phyloP scores from a whole-genome alignment of 1,140 invertebrate genomes.

The Drosophila busckii region DNA sequence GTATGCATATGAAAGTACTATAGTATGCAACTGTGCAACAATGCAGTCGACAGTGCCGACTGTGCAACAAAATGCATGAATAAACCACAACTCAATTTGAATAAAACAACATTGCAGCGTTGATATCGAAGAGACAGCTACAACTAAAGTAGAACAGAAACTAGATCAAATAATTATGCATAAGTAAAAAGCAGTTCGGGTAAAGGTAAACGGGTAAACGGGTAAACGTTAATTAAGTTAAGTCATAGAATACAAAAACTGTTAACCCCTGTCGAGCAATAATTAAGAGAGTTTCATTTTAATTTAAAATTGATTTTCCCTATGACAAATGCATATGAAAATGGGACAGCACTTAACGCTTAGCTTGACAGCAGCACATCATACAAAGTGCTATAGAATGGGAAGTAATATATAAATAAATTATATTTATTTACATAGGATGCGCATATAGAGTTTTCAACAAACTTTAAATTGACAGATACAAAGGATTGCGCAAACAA shows the following conservation, averaged over 20 bases:
- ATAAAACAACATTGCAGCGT: slow-evolving; percentile 56
- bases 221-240: too few species aligned
- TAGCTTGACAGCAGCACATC: neutral
- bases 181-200: too few species aligned
- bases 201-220: too few species aligned
- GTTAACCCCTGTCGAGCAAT: too few species aligned
- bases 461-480: slow-evolving; percentile 60
- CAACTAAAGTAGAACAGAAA: neutral
- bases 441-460: slow-evolving; percentile 39
- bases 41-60: slow-evolving; percentile 50
- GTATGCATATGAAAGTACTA: neutral
- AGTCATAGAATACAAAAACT: too few species aligned
- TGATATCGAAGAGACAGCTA: neutral
- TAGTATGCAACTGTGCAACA: slow-evolving; percentile 37
- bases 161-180: neutral
- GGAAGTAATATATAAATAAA: slow-evolving; percentile 20
- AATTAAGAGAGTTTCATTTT: too few species aligned
- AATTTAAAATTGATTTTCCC: slow-evolving; percentile 60
- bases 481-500: slow-evolving; percentile 31
- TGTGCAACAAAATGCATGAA: slow-evolving; percentile 75
- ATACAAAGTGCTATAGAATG: neutral
- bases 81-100: slow-evolving; percentile 74
- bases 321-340: slow-evolving; percentile 56
- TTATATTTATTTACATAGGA: neutral
- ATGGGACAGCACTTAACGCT: slow-evolving; percentile 33